A percentile compares a stretch with the other conserved stretches of the same genome.
phyloP scores from a whole-genome alignment of 2,113 vertebrate species.

The Silurus asotus region DNA sequence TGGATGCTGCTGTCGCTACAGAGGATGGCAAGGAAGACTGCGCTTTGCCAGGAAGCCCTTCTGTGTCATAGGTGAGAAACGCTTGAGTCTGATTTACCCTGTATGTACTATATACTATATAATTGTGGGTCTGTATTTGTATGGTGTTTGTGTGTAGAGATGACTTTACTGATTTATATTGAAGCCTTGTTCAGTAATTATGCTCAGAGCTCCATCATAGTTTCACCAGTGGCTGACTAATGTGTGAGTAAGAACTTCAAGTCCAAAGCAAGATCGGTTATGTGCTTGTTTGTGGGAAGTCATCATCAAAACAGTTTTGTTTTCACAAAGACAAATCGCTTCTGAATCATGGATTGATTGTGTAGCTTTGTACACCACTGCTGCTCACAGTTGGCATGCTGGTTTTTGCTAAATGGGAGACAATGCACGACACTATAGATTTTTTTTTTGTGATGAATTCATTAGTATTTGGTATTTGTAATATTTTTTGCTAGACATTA shows the following conservation, averaged over 20 bases:
- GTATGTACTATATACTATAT: background rate
- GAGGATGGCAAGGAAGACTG: constrained; percentile 96
- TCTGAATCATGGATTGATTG: background rate
- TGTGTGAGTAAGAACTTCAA: background rate
- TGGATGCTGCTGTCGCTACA: constrained; percentile 94
- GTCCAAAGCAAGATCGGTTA: background rate
- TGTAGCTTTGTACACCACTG: background rate
- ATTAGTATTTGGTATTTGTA: background rate
- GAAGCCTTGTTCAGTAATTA: background rate
- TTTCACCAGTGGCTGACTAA: constrained; percentile 2
- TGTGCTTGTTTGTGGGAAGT: background rate
- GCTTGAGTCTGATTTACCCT: background rate
- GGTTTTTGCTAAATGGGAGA: background rate
- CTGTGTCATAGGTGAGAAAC: constrained; percentile 85
- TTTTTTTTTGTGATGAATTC: background rate
- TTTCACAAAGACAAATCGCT: background rate
- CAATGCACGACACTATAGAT: background rate
- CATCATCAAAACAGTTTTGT: constrained; percentile 3
- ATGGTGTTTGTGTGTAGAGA: background rate
- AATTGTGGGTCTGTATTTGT: background rate
- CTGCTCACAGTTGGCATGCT: background rate
- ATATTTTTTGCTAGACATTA: background rate
- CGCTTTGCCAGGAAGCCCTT: constrained; percentile 96
- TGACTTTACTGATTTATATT: background rate
- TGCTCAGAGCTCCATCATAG: background rate